A percentile compares a stretch with the other conserved stretches of the same genome.
Conservation (phyloP, 2,113 vertebrate species). For the Phoenicopterus ruber region DNA sequence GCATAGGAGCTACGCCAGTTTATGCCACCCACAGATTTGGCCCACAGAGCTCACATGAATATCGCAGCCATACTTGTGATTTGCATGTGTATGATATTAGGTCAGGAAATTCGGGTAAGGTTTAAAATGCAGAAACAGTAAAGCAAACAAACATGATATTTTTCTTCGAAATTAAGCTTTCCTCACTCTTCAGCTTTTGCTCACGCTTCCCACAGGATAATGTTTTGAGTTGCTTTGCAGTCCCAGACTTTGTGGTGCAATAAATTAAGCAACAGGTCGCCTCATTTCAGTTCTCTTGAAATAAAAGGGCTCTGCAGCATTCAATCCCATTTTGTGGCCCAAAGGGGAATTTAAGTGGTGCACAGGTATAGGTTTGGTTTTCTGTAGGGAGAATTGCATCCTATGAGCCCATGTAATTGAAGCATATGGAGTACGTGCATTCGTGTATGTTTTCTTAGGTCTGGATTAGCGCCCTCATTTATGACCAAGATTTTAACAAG, state of each 20-base stretch:
- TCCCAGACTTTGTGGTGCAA: not conserved
- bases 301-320: not conserved
- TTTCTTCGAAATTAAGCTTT: not conserved
- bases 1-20: not conserved
- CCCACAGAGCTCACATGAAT: not conserved
- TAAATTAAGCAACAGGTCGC: not conserved
- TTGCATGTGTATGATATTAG: not conserved
- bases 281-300: not conserved
- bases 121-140: not conserved
- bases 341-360: not conserved
- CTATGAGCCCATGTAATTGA: not conserved
- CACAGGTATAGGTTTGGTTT: not conserved
- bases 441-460: not conserved
- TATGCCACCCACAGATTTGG: not conserved
- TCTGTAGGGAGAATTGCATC: not conserved
- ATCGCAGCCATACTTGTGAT: not conserved
- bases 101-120: not conserved
- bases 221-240: not conserved
- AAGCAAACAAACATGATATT: not conserved
- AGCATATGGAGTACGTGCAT: not conserved
- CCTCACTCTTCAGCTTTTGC: not conserved
- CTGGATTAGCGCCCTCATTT: slow-evolving; percentile 32
- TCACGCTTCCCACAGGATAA: not conserved
- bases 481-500: slow-evolving; percentile 33
- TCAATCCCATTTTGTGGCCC: not conserved